A percentile compares a stretch with the other conserved stretches of the same genome.
phyloP scores from a whole-genome alignment of 2,797 vertebrate genomes.

The Menidia menidia region DNA sequence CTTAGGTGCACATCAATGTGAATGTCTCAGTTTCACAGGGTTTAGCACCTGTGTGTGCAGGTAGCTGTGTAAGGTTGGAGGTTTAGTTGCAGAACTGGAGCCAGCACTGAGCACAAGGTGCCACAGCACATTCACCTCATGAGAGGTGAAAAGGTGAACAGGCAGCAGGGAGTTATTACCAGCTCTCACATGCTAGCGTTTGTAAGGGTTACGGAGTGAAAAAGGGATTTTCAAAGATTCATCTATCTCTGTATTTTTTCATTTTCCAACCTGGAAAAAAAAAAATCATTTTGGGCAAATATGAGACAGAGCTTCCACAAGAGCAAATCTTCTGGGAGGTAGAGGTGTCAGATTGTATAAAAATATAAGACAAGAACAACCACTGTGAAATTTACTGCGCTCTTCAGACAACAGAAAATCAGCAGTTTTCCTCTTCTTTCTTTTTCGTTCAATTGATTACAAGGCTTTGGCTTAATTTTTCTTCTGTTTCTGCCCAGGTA shows the following conservation, averaged over 20 bases:
- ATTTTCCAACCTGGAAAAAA: constrained; percentile 13
- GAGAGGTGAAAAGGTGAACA: constrained; percentile 65
- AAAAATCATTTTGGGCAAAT: constrained; percentile 20
- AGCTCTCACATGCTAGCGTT: constrained; percentile 26
- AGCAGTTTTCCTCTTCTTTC: constrained; percentile 14
- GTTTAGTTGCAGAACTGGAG: constrained; percentile 27
- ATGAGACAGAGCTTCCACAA: constrained; percentile 1
- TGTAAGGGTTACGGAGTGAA: constrained; percentile 20
- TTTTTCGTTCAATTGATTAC: constrained; percentile 22
- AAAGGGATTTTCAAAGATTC: constrained; percentile 17
- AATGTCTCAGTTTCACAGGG: constrained; percentile 2
- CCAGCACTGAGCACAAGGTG: constrained; percentile 15
- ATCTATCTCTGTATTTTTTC: constrained; percentile 13
- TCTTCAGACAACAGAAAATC: constrained; percentile 42
- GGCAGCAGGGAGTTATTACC: constrained; percentile 40
- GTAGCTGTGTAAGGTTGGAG: constrained; percentile 29
- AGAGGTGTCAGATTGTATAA: constrained; percentile 34
- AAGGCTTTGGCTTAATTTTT: constrained; percentile 42
- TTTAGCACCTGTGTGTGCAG: not conserved
- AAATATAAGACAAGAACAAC: constrained; percentile 25
- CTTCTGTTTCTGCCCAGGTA: constrained; percentile 35
- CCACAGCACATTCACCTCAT: constrained; percentile 49
- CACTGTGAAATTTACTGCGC: constrained; percentile 41
- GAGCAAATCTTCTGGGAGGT: constrained; percentile 8
- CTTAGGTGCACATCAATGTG: constrained; percentile 1